Evolutionary conservation across 2,888 invertebrate genomes (phyloP).

Genomic region (Hemistola chrysoprasaria): DNA sequence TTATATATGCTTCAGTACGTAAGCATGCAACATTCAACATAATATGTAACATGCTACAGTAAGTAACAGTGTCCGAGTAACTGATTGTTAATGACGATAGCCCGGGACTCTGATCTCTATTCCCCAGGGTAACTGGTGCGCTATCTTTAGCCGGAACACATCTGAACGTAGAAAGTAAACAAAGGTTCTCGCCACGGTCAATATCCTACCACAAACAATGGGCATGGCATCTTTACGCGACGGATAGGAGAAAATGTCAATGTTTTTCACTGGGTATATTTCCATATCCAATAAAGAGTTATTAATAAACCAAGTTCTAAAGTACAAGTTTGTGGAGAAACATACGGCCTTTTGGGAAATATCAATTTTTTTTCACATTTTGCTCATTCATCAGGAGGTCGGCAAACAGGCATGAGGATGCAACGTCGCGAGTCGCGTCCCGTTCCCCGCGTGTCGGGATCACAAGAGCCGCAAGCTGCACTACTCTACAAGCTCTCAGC

Average conservation of each 20-base stretch:
- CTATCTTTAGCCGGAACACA: constrained; percentile 63
- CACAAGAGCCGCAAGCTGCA: constrained; percentile 13
- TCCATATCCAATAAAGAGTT: too few species aligned
- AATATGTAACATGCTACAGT: too few species aligned
- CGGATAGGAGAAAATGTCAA: neutral
- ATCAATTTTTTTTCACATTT: constrained; percentile 1
- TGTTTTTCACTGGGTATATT: too few species aligned
- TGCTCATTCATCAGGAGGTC: constrained; percentile 14
- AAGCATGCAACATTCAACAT: too few species aligned
- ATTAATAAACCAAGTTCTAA: too few species aligned
- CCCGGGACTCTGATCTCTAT: too few species aligned
- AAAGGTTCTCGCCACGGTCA: constrained; percentile 65
- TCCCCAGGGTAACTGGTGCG: constrained; percentile 12
- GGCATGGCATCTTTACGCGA: neutral
- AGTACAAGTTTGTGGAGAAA: too few species aligned
- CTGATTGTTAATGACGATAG: too few species aligned
- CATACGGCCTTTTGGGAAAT: too few species aligned
- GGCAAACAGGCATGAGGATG: constrained; percentile 3
- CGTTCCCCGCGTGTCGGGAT: constrained; percentile 4
- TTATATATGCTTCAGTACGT: too few species aligned
- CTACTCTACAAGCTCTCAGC: constrained; percentile 15
- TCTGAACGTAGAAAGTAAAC: constrained; percentile 60
- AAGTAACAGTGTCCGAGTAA: too few species aligned
- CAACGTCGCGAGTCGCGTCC: too few species aligned
- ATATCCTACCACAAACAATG: constrained; percentile 66